phyloP scores from a whole-genome alignment of 2,113 vertebrate species.

The Aramus guarauna region DNA sequence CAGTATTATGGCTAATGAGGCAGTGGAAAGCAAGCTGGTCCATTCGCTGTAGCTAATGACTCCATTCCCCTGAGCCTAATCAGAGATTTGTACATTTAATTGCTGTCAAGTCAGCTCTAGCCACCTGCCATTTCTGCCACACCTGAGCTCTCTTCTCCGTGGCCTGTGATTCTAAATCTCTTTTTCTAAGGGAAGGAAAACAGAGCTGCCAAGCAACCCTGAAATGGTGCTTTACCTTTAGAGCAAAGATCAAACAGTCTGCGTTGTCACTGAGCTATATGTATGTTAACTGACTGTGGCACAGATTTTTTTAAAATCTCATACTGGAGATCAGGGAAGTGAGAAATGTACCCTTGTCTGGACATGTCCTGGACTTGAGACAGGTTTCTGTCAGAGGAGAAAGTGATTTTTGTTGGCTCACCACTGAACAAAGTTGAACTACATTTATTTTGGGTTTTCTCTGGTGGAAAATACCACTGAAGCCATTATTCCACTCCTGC shows the following conservation, averaged over 20 bases:
- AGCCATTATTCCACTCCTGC: conserved; percentile 1
- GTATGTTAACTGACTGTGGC: conserved; percentile 17
- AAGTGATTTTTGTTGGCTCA: conserved; percentile 5
- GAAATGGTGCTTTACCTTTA: conserved; percentile 66
- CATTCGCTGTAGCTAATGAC: conserved; percentile 83
- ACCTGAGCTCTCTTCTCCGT: conserved; percentile 80
- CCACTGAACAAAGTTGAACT: background rate
- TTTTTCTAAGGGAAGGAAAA: conserved; percentile 77
- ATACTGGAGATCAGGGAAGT: background rate
- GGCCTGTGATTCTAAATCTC: conserved; percentile 78
- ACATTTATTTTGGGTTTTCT: conserved; percentile 17
- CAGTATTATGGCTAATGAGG: conserved; percentile 78
- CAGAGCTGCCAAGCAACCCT: conserved; percentile 84
- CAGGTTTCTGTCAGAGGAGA: background rate
- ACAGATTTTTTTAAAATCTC: background rate
- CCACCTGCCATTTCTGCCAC: conserved; percentile 87
- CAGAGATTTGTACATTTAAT: conserved; percentile 94
- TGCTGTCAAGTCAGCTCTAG: conserved; percentile 89
- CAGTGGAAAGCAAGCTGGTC: conserved; percentile 78
- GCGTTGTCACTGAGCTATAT: conserved; percentile 20
- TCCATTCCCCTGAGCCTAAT: conserved; percentile 87
- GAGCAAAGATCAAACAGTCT: conserved; percentile 66
- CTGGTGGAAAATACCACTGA: conserved; percentile 22
- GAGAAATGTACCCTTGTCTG: background rate
- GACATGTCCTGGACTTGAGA: background rate